Evolutionary conservation across 1,140 invertebrate species (phyloP).

Genomic region (Goniozus legneri): DNA sequence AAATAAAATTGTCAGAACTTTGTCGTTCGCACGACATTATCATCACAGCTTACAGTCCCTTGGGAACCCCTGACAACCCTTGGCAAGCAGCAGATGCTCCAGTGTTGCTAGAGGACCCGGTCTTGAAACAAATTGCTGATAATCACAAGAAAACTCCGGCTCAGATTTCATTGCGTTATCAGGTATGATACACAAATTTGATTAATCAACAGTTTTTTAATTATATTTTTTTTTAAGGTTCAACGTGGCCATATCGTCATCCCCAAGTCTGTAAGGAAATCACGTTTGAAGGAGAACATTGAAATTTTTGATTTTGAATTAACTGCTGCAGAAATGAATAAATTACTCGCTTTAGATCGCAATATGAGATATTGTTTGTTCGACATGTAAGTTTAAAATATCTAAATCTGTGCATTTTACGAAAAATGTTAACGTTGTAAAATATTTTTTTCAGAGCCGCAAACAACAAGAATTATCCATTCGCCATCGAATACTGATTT

Average conservation of each 20-base stretch:
- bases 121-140: slow-evolving; percentile 61
- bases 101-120: slow-evolving; percentile 61
- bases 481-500: too few relatives aligned
- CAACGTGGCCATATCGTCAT: slow-evolving; percentile 75
- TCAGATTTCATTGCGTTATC: slow-evolving; percentile 61
- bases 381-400: slow-evolving; percentile 39
- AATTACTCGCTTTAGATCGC: slow-evolving; percentile 57
- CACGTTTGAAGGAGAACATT: slow-evolving; percentile 72
- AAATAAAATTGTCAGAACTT: slow-evolving; percentile 63
- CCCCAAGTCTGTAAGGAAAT: slow-evolving; percentile 75
- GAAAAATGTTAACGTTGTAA: slow-evolving; percentile 9
- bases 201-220: slow-evolving; percentile 19
- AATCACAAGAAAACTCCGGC: slow-evolving; percentile 71
- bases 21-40: slow-evolving; percentile 61
- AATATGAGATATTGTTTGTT: slow-evolving; percentile 53
- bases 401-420: too few relatives aligned
- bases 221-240: slow-evolving; percentile 55
- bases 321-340: slow-evolving; percentile 55
- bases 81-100: slow-evolving; percentile 71
- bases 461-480: slow-evolving; percentile 51
- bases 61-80: slow-evolving; percentile 63
- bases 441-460: not conserved
- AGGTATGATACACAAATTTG: slow-evolving; percentile 36
- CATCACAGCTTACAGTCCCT: slow-evolving; percentile 70
- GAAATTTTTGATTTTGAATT: slow-evolving; percentile 74